A percentile compares a stretch with the other conserved stretches of the same genome.
Evolutionary conservation across 2,888 invertebrate species (phyloP).

Genomic region (Zhuqinia jingwanae): DNA sequence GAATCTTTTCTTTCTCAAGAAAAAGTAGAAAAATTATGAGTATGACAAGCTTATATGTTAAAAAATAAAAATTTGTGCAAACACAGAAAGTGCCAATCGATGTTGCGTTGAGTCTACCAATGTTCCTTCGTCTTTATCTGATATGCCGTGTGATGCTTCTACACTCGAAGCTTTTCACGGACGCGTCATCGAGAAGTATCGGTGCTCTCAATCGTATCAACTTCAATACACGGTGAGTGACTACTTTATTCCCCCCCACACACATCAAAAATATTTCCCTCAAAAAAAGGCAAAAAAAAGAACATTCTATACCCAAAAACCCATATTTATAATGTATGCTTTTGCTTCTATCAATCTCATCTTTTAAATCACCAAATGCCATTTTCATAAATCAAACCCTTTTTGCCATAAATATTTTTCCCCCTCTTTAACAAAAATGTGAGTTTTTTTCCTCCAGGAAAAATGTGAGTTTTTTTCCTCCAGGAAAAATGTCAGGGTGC

Average conservation of each 20-base stretch:
- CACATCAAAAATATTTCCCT: too few relatives aligned
- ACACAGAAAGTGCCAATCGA: slow-evolving; percentile 93
- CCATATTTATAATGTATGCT: not conserved
- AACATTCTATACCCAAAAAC: not conserved
- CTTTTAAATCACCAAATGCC: slow-evolving; percentile 49
- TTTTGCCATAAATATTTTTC: too few relatives aligned
- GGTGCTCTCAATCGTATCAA: slow-evolving; percentile 97
- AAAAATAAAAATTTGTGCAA: too few relatives aligned
- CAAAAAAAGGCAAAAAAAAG: not conserved
- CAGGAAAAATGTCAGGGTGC: too few relatives aligned
- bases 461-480: too few relatives aligned
- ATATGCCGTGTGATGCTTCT: slow-evolving; percentile 99
- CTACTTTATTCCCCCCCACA: not conserved
- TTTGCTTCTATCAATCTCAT: not conserved
- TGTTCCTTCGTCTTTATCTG: slow-evolving; percentile 99
- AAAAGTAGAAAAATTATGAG: not conserved
- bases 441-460: too few relatives aligned
- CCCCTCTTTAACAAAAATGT: too few relatives aligned
- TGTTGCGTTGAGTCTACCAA: slow-evolving; percentile 98
- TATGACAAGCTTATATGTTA: not conserved
- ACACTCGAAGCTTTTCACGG: slow-evolving; percentile 99
- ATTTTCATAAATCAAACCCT: slow-evolving; percentile 35
- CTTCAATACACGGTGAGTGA: slow-evolving; percentile 92
- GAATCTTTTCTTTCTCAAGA: too few relatives aligned
- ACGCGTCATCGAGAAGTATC: slow-evolving; percentile 98